These are phyloP conservation scores for Pseudomyrmex gracilis DNA, from an alignment of 1,140 invertebrate species.

Conservation along the genomic window DNA sequence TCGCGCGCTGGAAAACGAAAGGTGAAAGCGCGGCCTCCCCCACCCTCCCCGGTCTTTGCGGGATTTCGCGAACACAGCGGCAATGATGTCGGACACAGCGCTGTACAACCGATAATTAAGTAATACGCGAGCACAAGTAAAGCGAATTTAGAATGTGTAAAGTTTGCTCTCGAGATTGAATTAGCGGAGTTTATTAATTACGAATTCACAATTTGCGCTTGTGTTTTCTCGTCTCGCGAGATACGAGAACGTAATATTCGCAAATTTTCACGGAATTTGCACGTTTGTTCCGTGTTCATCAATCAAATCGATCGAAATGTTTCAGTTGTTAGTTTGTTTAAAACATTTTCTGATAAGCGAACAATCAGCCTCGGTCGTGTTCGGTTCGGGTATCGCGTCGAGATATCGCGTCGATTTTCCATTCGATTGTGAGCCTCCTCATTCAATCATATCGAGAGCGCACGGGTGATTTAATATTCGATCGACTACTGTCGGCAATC, in stretches of 20 bases:
- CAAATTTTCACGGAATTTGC: neutral
- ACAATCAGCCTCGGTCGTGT: too few species aligned
- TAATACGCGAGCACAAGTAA: neutral
- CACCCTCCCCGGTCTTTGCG: too few species aligned
- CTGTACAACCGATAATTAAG: slow-evolving; percentile 4
- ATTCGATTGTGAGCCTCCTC: neutral
- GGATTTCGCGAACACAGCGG: too few species aligned
- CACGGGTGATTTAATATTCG: slow-evolving; percentile 33
- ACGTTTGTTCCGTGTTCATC: neutral
- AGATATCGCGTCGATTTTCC: neutral
- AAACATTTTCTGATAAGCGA: too few species aligned
- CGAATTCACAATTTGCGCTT: neutral
- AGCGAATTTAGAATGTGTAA: neutral
- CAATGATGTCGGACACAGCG: neutral
- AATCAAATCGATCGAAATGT: neutral
- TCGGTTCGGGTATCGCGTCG: neutral
- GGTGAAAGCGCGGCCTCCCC: slow-evolving; percentile 23
- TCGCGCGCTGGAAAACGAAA: slow-evolving; percentile 20
- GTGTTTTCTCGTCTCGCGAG: neutral
- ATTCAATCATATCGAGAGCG: slow-evolving; percentile 19
- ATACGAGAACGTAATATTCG: neutral
- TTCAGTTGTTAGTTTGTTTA: neutral
- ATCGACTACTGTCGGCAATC: slow-evolving; percentile 7
- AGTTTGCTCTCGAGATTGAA: slow-evolving; percentile 1
- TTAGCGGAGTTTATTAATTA: neutral